Base-by-base conservation (phyloP, 1,140 invertebrate species). In the Drosophila littoralis region DNA sequence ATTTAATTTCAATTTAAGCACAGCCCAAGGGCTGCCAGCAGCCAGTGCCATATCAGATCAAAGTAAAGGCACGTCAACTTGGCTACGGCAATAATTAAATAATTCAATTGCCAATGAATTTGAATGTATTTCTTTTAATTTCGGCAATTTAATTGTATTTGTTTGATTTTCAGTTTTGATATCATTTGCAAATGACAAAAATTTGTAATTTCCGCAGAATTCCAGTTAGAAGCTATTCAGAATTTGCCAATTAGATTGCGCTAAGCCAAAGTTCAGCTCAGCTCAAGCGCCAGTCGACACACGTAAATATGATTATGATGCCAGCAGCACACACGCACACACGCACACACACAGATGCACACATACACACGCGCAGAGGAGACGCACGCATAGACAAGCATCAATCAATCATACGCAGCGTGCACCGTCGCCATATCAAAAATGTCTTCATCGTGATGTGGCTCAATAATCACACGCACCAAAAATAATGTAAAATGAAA, bases 351-450 rank as follows among this genome's bases (percentile, higher is more conserved):
- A 22, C 22, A 43, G 40, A 61, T 17, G 43, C 8, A 58, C 33
- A 38, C 45, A 69, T 43, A 79, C 65, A 70, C 46, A 79, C 42
- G 42, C 13, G 43, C 51, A 55, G 12, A 13, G 15, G 38, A 77
- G 57, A 71, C 63, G 75, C 42, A 35, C 33, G 42, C 50, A 54
- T 63, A 65, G 35, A 50, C 57, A 63, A 46, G 63, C 73, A 79
- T 70, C 77, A 80, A 88, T 88, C 83, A 88, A 88, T 88, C 83
- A 88, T 84, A 88, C 83, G 83, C 84, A 68, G 60, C 55, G 77
- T 83, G 73, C 60, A 71, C 69, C 84, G 65, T 71, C 40, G 51
- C 72, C 80, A 75, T 70, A 74, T 52, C 67, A 63, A 52, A 75
- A 63, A 70, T 75, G 58, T 42, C 58, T 69, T 57, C 59, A 65